Evolutionary conservation across 2,888 invertebrate species (phyloP), one percentile per base, ranked within the genome.

Genomic region (Syrphus vitripennis): DNA sequence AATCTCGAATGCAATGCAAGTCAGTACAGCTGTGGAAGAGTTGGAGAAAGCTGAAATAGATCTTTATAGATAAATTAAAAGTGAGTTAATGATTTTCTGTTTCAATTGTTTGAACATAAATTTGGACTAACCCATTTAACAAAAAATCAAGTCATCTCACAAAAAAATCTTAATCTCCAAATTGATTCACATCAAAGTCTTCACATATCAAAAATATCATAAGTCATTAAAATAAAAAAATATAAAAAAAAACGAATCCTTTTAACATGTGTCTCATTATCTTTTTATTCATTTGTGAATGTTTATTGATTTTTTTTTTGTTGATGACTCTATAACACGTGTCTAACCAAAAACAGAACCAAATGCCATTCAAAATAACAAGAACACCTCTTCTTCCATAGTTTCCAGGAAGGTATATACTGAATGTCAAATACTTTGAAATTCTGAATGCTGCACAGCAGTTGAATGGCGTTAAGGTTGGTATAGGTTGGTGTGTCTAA

Each of bases 341-440:
- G 61, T 24, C 40, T 26, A 24, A 40, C 10, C 7, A 61, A 37
- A n/a, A 37, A 40, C 16, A 7, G 24, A 37, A 61, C 61, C 16
- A n/a, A 61, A 61, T 61, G 40, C 40, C 61, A 24, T 40, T 61
- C 61, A 61, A 37, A 57, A 40, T n/a, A 10, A 40, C 19, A 34
- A 19, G 1, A 26, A 37, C 40, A 40, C 61, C 61, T 40, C n/a
- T n/a, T n/a, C n/a, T 12, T 24, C 21, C n/a, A n/a, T 16, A 3
- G 16, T 42, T 16, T 7, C 6, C 5, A 16, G 16, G 12, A 2
- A 5, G 5, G 4, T 0, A 14, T 34, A 24, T 40, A 40, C 21
- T 26, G 61, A 61, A 31, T 40, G 61, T 61, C 61, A 61, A 61
- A 26, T 61, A 24, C 61, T 61, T 40, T 26, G 37, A 40, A 42